Conservation (phyloP, 1,140 invertebrate genomes). For the Cephus cinctus region DNA sequence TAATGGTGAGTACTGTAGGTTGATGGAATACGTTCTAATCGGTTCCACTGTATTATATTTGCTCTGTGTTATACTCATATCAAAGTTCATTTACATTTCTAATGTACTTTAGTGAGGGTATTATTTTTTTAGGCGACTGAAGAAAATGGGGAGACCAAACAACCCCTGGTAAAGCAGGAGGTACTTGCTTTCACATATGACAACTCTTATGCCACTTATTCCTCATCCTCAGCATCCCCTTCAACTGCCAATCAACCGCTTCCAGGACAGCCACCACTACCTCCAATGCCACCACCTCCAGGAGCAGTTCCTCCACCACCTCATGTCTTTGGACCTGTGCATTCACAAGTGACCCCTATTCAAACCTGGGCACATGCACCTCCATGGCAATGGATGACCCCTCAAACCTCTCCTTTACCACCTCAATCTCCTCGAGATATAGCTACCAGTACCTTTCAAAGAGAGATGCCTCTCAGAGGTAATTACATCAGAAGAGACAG, state of each 20-base stretch:
- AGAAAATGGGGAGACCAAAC: conserved; percentile 38
- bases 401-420: conserved; percentile 37
- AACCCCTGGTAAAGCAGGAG: conserved; percentile 35
- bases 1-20: no score
- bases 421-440: conserved; percentile 33
- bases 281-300: conserved; percentile 49
- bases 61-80: no score
- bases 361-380: conserved; percentile 45
- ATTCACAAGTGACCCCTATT: conserved; percentile 44
- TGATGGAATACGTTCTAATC: conserved; percentile 21
- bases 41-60: conserved; percentile 14
- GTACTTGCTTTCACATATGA: conserved; percentile 37
- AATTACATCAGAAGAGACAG: conserved; percentile 46
- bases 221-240: conserved; percentile 24
- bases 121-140: conserved; percentile 30
- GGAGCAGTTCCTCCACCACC: conserved; percentile 45
- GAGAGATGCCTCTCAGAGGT: conserved; percentile 37
- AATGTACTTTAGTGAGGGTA: no score
- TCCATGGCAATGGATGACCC: conserved; percentile 51
- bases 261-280: conserved; percentile 51
- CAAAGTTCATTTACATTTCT: no score
- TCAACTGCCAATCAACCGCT: conserved; percentile 43
- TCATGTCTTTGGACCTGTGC: conserved; percentile 42
- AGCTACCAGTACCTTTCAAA: conserved; percentile 34
- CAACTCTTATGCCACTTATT: conserved; percentile 29